Percentiles rank a stretch among this genome's conserved stretches.
Evolutionary conservation across 2,888 invertebrate genomes (phyloP).

Genomic region (Drosophila neotestacea): DNA sequence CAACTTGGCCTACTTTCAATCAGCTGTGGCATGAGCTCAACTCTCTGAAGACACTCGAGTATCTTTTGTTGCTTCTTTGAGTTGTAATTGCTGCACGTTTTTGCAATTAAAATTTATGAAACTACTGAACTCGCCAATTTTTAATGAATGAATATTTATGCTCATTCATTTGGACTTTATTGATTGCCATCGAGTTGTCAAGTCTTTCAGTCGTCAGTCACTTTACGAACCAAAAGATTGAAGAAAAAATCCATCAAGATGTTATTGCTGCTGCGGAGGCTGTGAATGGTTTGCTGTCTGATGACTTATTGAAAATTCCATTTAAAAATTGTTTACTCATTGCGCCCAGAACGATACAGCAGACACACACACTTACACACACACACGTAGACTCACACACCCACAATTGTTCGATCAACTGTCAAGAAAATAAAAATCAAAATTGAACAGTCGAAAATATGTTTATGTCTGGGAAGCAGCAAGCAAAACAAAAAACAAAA

Average conservation of each 20-base stretch:
- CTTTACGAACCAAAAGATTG: conserved; percentile 38
- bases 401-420: conserved; percentile 60
- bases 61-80: conserved; percentile 5
- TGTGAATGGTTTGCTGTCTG: conserved; percentile 40
- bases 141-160: conserved; percentile 67
- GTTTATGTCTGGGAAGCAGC: conserved; percentile 75
- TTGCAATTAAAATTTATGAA: conserved; percentile 82
- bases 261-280: conserved; percentile 29
- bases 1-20: conserved; percentile 67
- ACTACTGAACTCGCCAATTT: conserved; percentile 71
- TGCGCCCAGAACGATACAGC: conserved; percentile 64
- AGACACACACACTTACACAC: conserved; percentile 40
- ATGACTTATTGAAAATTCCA: conserved; percentile 82
- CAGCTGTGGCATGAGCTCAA: conserved; percentile 17
- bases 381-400: conserved; percentile 25
- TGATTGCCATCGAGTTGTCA: conserved; percentile 31
- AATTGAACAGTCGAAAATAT: conserved; percentile 62
- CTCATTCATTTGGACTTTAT: conserved; percentile 35
- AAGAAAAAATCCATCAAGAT: conserved; percentile 34
- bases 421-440: conserved; percentile 69
- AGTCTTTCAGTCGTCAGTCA: conserved; percentile 47
- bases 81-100: conserved; percentile 69
- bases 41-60: background rate
- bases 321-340: conserved; percentile 81
- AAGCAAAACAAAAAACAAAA: conserved; percentile 52